A percentile compares a stretch with the other conserved stretches of the same genome.
Conservation (phyloP, 2,113 vertebrate genomes). For the Melanocharis versteri region DNA sequence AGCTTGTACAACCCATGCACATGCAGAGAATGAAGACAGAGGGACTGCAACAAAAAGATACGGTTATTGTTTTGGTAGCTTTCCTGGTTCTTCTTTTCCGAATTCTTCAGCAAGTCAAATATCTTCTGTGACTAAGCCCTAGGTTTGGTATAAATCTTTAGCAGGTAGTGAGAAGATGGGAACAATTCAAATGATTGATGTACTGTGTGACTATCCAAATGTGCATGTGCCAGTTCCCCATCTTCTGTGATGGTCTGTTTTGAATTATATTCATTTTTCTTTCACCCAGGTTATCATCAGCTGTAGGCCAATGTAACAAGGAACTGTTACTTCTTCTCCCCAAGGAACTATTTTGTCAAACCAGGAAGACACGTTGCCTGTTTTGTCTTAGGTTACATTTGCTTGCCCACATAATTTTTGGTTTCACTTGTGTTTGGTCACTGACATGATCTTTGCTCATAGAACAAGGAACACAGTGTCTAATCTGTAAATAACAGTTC, state of each 20-base stretch:
- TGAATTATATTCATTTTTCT: not conserved
- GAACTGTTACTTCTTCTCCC: not conserved
- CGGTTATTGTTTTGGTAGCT: not conserved
- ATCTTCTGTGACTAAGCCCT: not conserved
- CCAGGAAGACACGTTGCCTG: fast-evolving
- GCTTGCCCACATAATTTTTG: not conserved
- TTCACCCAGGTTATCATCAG: not conserved
- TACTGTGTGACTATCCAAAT: not conserved
- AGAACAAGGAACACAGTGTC: not conserved
- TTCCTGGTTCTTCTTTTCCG: not conserved
- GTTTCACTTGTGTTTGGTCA: not conserved
- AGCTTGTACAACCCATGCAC: not conserved
- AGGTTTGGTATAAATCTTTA: not conserved
- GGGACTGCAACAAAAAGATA: not conserved
- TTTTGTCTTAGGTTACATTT: not conserved
- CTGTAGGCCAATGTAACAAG: not conserved
- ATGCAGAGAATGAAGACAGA: not conserved
- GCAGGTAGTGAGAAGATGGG: not conserved
- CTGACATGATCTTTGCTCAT: not conserved
- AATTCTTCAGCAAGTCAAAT: not conserved
- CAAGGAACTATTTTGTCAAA: not conserved
- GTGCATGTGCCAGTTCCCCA: fast-evolving
- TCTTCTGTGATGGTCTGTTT: not conserved
- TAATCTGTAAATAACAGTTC: not conserved
- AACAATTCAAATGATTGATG: not conserved